Conservation (phyloP, 2,797 vertebrate genomes). For the Percopsis omiscomaycus region DNA sequence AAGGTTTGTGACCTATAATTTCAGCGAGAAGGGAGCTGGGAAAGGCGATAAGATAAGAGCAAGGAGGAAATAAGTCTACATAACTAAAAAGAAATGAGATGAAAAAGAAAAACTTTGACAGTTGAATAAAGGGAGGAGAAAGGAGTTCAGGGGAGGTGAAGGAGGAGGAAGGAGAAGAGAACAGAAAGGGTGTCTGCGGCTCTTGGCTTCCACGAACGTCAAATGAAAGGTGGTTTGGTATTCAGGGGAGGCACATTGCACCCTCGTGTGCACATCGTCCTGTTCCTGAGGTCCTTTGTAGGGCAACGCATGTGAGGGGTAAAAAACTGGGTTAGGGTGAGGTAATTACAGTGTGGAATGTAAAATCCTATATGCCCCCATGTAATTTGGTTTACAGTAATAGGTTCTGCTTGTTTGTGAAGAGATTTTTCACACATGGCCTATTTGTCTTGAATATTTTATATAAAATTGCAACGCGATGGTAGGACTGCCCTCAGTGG, state of each 20-base stretch:
- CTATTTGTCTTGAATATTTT: conserved; percentile 31
- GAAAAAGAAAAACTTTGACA: background rate
- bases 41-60: background rate
- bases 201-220: conserved; percentile 18
- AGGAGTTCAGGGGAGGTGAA: background rate
- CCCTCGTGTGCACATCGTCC: background rate
- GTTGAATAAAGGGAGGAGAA: background rate
- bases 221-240: conserved; percentile 20
- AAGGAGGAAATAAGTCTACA: background rate
- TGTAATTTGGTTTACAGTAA: conserved; percentile 3
- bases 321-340: background rate
- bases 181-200: background rate
- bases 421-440: background rate
- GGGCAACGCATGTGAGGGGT: background rate
- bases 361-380: background rate
- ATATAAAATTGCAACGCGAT: conserved; percentile 7
- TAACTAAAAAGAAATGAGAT: background rate
- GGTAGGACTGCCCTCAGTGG: conserved; percentile 6
- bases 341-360: conserved; percentile 9
- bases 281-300: background rate
- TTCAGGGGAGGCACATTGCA: conserved; percentile 7
- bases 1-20: background rate
- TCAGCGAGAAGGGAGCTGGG: background rate
- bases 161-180: background rate
- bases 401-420: conserved; percentile 5